These are phyloP conservation scores for Rhinichthys osculus DNA, from an alignment of 2,797 vertebrate species.

Conservation along the genomic window DNA sequence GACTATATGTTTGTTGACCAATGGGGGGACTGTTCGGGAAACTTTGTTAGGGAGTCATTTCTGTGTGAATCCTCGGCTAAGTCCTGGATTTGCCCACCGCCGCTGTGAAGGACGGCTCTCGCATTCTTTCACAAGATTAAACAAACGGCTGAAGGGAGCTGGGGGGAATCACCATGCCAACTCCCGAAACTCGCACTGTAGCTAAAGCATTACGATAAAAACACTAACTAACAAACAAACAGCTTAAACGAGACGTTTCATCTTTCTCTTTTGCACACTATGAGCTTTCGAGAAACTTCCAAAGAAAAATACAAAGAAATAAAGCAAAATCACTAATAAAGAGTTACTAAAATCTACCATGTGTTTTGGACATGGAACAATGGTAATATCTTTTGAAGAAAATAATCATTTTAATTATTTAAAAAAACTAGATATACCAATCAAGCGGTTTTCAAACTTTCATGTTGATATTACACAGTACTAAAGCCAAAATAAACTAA, in stretches of 20 bases:
- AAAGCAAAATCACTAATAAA: not conserved
- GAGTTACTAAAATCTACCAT: not conserved
- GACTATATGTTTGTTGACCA: not conserved
- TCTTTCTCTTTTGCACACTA: not conserved
- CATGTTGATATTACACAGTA: not conserved
- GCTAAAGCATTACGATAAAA: conserved; percentile 42
- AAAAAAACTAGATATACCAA: not conserved
- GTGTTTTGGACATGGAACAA: not conserved
- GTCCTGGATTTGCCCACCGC: conserved; percentile 17
- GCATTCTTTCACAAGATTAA: conserved; percentile 61
- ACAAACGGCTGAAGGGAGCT: not conserved
- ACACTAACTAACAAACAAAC: conserved; percentile 22
- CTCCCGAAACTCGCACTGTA: conserved; percentile 16
- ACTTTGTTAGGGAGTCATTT: not conserved
- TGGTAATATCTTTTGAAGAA: not conserved
- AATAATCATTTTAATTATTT: too few species aligned
- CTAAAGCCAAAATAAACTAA: not conserved
- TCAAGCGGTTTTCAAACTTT: not conserved
- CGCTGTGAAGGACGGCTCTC: conserved; percentile 44
- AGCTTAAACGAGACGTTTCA: not conserved
- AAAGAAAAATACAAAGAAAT: not conserved
- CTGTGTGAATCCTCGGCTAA: not conserved
- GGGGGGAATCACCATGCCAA: conserved; percentile 38
- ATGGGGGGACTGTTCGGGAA: not conserved
- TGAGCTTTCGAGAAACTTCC: not conserved